Base-by-base conservation (phyloP, 1,140 invertebrate genomes). In the Drosophila parabipectinata region DNA sequence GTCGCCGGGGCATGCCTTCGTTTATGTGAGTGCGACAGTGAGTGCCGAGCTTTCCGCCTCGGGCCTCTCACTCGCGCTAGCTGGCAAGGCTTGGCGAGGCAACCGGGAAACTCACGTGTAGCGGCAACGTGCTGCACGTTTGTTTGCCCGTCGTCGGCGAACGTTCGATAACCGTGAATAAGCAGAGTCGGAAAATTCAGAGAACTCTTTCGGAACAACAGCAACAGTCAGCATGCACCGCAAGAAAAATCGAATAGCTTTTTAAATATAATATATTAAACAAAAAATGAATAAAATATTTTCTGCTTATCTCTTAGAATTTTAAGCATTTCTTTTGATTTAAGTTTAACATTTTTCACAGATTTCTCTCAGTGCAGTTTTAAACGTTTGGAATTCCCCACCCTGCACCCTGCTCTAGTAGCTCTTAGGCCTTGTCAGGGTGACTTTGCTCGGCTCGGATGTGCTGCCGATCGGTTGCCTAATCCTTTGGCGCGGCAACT, bases 121-220 rank as follows among this genome's bases (percentile, higher is more conserved):
- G 32, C 53, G 41, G 26, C 87, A 90, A 90, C 85, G 85, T 90
- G 85, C 81, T 55, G 72, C 85, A 82, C 78, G 81, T 81, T 84
- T 85, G 69, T 68, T 85, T 75, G 64, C 51, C 56, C 59, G 61
- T 50, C 59, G 50, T 55, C 53, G 21, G 52, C 45, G 26, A 68
- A 32, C 68, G 79, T 72, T 61, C 50, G 51, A 76, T 76, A 76
- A 76, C 72, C 72, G 68, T 67, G 72, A 76, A 75, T 59, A 76
- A 59, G 48, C 55, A 55, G 67, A 50, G 10, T 12, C 61, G 66
- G 34, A 56, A 69, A 69, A 50, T 55, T 39, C 63, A 30, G 44
- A 48, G 60, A 64, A 53, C 21, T 32, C 59, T 64, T 32, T 52
- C 15, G 34, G 51, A 51, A 44, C 47, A 62, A 55, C 57, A 55